These are phyloP conservation scores for Psilopogon haemacephalus DNA, from an alignment of 2,113 vertebrate species.

Conservation along the genomic window DNA sequence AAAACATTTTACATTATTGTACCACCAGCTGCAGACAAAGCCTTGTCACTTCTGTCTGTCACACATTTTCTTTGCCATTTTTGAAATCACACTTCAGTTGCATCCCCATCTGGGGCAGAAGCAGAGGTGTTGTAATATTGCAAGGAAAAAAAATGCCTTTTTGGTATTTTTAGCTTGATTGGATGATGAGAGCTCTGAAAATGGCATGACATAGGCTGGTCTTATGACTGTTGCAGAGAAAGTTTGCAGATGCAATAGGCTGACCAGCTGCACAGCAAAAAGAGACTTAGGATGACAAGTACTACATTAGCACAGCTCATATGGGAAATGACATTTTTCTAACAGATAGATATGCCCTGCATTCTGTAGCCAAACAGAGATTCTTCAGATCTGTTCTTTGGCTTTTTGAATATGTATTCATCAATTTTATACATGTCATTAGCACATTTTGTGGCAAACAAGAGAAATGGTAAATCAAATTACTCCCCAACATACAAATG, in stretches of 20 bases:
- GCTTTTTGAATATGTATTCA: constrained; percentile 37
- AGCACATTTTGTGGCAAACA: constrained; percentile 48
- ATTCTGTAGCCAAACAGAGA: not conserved
- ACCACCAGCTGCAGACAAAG: constrained; percentile 65
- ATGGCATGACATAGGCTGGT: not conserved
- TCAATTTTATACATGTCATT: constrained; percentile 49
- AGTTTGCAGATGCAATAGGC: not conserved
- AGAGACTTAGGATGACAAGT: constrained; percentile 3
- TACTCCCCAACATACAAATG: constrained; percentile 25
- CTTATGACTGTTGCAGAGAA: not conserved
- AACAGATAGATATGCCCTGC: constrained; percentile 8
- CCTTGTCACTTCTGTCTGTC: constrained; percentile 74
- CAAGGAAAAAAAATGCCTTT: not conserved
- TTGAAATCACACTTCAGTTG: constrained; percentile 67
- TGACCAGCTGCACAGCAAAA: constrained; percentile 45
- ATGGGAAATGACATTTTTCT: constrained; percentile 46
- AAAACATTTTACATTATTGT: constrained; percentile 65
- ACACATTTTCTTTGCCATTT: constrained; percentile 66
- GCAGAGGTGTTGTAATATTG: not conserved
- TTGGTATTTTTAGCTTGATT: constrained; percentile 14
- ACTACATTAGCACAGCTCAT: constrained; percentile 40
- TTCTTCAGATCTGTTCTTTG: constrained; percentile 32
- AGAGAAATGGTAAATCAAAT: constrained; percentile 39
- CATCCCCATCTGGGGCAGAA: constrained; percentile 63
- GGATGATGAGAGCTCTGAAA: constrained; percentile 27